Evolutionary conservation across 2,113 vertebrate genomes (phyloP).

Genomic region (Meles meles): DNA sequence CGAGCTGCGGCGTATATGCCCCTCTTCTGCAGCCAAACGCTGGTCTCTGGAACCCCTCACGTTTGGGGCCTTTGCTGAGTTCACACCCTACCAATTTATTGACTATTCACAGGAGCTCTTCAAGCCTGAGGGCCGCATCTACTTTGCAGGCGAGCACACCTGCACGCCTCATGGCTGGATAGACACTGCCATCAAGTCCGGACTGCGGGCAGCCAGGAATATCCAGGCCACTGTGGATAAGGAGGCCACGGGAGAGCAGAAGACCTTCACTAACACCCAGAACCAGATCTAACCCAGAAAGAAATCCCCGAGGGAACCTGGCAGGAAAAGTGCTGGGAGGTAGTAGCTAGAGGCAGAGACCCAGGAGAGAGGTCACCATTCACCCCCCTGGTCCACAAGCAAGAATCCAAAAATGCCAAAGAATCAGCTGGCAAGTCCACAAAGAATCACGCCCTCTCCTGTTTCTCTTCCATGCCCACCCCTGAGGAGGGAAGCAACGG

Average conservation of each 20-base stretch:
- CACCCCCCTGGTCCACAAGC: not conserved
- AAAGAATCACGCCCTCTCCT: not conserved
- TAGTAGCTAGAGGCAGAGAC: not conserved
- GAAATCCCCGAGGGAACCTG: not conserved
- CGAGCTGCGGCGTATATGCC: constrained; percentile 73
- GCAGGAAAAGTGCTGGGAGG: not conserved
- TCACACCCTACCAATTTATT: constrained; percentile 80
- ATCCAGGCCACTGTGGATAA: constrained; percentile 74
- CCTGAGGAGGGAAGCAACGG: not conserved
- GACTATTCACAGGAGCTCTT: constrained; percentile 81
- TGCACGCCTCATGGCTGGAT: constrained; percentile 88
- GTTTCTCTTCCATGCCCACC: not conserved
- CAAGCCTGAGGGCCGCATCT: constrained; percentile 78
- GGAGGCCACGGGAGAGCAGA: not conserved
- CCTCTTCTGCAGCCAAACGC: constrained; percentile 81
- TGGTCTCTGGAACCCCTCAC: constrained; percentile 86
- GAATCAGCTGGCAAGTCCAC: not conserved
- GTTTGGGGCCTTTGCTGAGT: constrained; percentile 84
- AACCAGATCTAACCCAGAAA: not conserved
- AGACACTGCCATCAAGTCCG: constrained; percentile 88
- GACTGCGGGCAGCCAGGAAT: constrained; percentile 81
- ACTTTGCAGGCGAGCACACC: constrained; percentile 90
- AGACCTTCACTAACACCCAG: not conserved
- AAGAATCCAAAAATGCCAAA: not conserved
- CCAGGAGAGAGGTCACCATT: not conserved